Evolutionary conservation across 2,797 vertebrate species (phyloP), one percentile per base, ranked within the genome.

Genomic region (Sebastiscus tertius): DNA sequence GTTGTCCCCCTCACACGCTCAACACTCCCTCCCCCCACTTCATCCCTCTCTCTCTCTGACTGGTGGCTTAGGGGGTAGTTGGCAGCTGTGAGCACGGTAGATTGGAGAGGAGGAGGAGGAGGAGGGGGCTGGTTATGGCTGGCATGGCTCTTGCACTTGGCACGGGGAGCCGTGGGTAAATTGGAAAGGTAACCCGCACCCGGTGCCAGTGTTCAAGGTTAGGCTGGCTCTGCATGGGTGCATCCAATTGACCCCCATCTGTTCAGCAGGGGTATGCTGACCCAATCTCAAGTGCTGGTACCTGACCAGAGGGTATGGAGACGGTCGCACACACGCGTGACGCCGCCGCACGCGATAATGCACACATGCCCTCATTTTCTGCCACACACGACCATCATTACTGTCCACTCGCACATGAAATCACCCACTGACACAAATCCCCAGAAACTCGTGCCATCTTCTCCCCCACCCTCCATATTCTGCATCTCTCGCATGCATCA

Each of bases 231-330:
- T 70, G 84, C 78, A 63, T 82, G 86, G 77, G 54, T 76, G 80
- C 71, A 77, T 86, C 80, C 84, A 79, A 73, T 89, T 90, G 88
- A 92, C 92, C 91, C 90, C 87, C 88, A 89, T 93, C 91, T 92
- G 92, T 89, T 90, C 87, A 71, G 79, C 76, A 72, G 79, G 86
- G 86, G 73, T 74, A 70, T n/a, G n/a, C 13, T 74, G 79, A 87
- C 77, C 78, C 76, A 56, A 52, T 83, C 87, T 85, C 73, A 74
- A 82, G 85, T 79, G 85, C 82, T 59, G 26, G 67, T 65, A 67
- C 70, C 62, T 71, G 73, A 81, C 56, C 16, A 1, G 54, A 83
- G 85, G 84, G 39, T 67, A 67, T 2, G 8, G 27, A 66, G 66
- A 56, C 12, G 13, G 79, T n/a, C 73, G 46, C 68, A 63, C 27